Evolutionary conservation across 2,797 vertebrate species (phyloP).

Genomic region (Eupleurogrammus muticus): DNA sequence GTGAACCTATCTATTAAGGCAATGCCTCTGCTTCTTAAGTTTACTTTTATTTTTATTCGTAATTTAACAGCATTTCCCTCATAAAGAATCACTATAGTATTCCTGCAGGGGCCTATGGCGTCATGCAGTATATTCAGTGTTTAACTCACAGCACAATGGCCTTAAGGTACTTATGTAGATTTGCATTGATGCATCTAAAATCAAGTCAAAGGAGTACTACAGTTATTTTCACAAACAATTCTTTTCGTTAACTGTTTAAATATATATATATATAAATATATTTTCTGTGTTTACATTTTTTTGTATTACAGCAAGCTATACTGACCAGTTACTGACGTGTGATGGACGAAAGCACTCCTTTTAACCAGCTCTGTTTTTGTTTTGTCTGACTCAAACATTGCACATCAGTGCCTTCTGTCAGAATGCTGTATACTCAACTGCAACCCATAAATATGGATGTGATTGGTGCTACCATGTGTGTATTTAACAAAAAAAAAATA

Average conservation of each 20-base stretch:
- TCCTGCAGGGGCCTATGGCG: constrained; percentile 16
- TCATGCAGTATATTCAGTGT: constrained; percentile 30
- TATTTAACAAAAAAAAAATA: constrained; percentile 37
- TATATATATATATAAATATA: constrained; percentile 65
- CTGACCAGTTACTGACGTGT: constrained; percentile 29
- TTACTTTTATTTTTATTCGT: constrained; percentile 38
- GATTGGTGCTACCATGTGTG: constrained; percentile 58
- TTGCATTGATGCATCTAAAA: constrained; percentile 36
- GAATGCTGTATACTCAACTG: constrained; percentile 50
- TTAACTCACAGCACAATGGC: constrained; percentile 29
- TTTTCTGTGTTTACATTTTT: constrained; percentile 58
- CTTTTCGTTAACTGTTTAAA: constrained; percentile 38
- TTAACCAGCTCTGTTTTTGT: constrained; percentile 42
- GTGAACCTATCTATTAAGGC: neutral
- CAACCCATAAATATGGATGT: constrained; percentile 34
- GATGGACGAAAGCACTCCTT: constrained; percentile 31
- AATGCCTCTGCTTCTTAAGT: constrained; percentile 44
- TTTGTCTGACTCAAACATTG: constrained; percentile 16
- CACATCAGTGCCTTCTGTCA: constrained; percentile 50
- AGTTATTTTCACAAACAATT: constrained; percentile 35
- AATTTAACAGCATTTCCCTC: constrained; percentile 45
- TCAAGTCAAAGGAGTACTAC: constrained; percentile 2
- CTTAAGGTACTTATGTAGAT: constrained; percentile 32
- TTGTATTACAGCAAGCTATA: constrained; percentile 52
- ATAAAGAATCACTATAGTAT: constrained; percentile 24